A percentile compares a stretch with the other conserved stretches of the same genome.
These are phyloP conservation scores for Diplodus sargus DNA, from an alignment of 2,797 vertebrate genomes.

Conservation along the genomic window DNA sequence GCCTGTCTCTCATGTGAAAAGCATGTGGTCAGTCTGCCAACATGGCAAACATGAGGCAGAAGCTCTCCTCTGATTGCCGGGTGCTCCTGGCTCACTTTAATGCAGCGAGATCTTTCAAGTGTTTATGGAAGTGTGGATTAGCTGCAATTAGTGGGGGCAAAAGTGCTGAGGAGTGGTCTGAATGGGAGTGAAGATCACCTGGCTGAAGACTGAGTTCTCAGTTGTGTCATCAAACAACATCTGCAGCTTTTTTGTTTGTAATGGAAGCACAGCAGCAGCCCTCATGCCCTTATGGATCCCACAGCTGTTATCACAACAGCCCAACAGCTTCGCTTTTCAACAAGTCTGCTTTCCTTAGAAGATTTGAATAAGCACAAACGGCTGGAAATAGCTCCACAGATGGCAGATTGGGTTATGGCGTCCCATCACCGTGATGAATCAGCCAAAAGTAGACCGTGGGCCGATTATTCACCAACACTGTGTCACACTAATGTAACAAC, in stretches of 20 bases:
- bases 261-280: constrained; percentile 45
- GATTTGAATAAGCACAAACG: constrained; percentile 34
- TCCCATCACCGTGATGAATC: constrained; percentile 52
- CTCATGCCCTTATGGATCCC: constrained; percentile 37
- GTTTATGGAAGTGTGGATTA: constrained; percentile 35
- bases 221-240: constrained; percentile 67
- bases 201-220: constrained; percentile 26
- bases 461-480: constrained; percentile 42
- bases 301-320: constrained; percentile 66
- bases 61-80: constrained; percentile 47
- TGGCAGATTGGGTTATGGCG: constrained; percentile 50
- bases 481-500: constrained; percentile 17
- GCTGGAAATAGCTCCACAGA: constrained; percentile 64
- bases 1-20: constrained; percentile 62
- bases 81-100: constrained; percentile 31
- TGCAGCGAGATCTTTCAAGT: constrained; percentile 24
- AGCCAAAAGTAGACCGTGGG: constrained; percentile 46
- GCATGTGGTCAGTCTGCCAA: constrained; percentile 65
- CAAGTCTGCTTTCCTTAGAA: constrained; percentile 39
- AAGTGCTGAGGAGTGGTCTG: not conserved
- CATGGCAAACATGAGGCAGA: constrained; percentile 58
- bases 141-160: constrained; percentile 7
- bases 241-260: constrained; percentile 60
- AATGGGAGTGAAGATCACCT: constrained; percentile 16
- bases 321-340: constrained; percentile 37